Percentiles rank a stretch among this genome's conserved stretches.
phyloP scores from a whole-genome alignment of 2,797 vertebrate species.

The Brachymystax lenok region DNA sequence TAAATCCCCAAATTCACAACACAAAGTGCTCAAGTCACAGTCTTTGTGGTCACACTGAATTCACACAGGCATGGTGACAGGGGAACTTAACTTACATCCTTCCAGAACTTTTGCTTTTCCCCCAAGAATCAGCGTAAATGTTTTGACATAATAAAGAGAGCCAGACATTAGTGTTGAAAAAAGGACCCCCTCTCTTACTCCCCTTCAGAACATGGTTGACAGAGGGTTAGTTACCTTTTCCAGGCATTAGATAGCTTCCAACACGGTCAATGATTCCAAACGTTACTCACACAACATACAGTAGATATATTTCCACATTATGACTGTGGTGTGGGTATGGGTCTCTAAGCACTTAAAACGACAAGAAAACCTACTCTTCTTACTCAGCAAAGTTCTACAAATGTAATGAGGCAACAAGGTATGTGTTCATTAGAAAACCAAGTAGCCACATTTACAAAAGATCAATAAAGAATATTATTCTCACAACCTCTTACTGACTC shows the following conservation, averaged over 20 bases:
- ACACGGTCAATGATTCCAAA: conserved; percentile 3
- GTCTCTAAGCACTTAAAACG: no score
- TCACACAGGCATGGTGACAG: conserved; percentile 32
- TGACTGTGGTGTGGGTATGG: background rate
- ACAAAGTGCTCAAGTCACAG: conserved; percentile 8
- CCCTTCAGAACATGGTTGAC: background rate
- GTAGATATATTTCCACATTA: conserved; percentile 13
- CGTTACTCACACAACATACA: background rate
- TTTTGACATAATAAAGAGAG: conserved; percentile 84
- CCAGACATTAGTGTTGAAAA: conserved; percentile 78
- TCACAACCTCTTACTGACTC: no score
- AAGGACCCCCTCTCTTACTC: conserved; percentile 24
- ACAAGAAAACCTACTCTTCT: no score
- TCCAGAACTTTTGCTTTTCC: conserved; percentile 91
- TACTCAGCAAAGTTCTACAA: no score
- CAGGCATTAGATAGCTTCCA: background rate
- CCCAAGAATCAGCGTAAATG: conserved; percentile 83
- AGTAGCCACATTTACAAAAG: no score
- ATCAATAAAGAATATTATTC: no score
- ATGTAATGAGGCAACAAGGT: no score
- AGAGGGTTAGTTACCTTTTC: background rate
- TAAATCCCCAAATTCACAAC: conserved; percentile 19
- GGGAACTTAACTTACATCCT: conserved; percentile 85
- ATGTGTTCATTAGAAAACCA: no score
- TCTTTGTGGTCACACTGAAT: conserved; percentile 33